These are phyloP conservation scores for Volucella zonaria DNA, from an alignment of 2,888 invertebrate genomes.

Conservation along the genomic window DNA sequence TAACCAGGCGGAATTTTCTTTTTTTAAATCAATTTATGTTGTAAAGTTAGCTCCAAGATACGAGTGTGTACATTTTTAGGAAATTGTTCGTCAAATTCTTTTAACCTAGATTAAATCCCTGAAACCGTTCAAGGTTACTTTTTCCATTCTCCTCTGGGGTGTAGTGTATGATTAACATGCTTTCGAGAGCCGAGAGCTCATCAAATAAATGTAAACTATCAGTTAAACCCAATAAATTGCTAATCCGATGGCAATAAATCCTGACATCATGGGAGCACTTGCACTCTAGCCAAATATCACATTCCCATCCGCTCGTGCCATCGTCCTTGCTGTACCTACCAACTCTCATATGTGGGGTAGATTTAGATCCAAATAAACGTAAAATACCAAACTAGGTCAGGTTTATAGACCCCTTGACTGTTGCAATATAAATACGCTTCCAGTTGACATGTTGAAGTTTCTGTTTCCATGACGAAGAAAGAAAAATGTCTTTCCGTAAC, in stretches of 20 bases:
- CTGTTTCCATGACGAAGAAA: conserved; percentile 33
- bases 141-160: no score
- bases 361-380: conserved; percentile 15
- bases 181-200: conserved; percentile 29
- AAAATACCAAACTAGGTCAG: conserved; percentile 61
- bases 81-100: no score
- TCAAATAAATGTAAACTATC: conserved; percentile 62
- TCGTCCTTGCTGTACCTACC: background rate
- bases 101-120: no score
- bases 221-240: conserved; percentile 60
- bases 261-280: conserved; percentile 50
- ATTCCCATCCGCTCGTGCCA: background rate
- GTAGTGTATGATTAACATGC: background rate
- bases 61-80: no score
- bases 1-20: no score
- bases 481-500: background rate
- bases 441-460: conserved; percentile 63
- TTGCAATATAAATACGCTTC: conserved; percentile 56
- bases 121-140: no score
- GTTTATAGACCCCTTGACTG: conserved; percentile 62
- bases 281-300: conserved; percentile 32
- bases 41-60: no score
- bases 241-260: conserved; percentile 59
- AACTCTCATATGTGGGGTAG: background rate
- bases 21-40: no score